Base-by-base conservation (phyloP, 2,888 invertebrate species). In the Melanophora roralis region DNA sequence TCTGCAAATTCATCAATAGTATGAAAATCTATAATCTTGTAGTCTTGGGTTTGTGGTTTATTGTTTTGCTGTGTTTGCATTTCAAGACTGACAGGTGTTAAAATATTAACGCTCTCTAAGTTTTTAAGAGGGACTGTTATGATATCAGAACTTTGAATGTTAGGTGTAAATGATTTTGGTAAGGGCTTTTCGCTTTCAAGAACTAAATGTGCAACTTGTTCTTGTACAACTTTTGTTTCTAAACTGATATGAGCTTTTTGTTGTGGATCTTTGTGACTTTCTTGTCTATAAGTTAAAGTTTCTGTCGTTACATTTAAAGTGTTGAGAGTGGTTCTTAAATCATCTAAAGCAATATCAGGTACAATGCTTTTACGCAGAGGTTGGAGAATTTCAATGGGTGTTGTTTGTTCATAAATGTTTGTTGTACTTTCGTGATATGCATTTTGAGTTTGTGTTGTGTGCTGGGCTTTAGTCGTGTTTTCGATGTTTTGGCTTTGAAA, bases 1-100 rank as follows among this genome's bases (percentile, higher is more conserved):
- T 72, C 80, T 73, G 80, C 40, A 76, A 80, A 59, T 62, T 76
- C 57, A 73, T 68, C 59, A 68, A 68, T 60, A 76, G 53, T 16
- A 53, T 74, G 69, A 71, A 43, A 45, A 59, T 53, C 45, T 43
- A 57, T 16, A 3, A 43, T 16, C 34, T 9, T 23, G 43, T 23
- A 19, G 1, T 34, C 32, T 53, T 34, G 11, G 16, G 3, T 14
- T 40, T 60, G 51, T 21, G n/a, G 21, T 5, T 67, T 71, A 36
- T 36, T 11, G 11, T 7, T 45, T 40, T 67, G 27, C 6, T 5
- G 19, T 47, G 12, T 38, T 32, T 62, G 51, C 27, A n/a, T 5
- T 62, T 62, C 53, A 47, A 51, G 36, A 53, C 11, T 43, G 3
- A 23, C 9, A n/a, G 45, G 65, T 27, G 38, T 36, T 3, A 14